A percentile compares a stretch with the other conserved stretches of the same genome.
Conservation (phyloP, 2,888 invertebrate species). For the Tenthredo scrophulariae region DNA sequence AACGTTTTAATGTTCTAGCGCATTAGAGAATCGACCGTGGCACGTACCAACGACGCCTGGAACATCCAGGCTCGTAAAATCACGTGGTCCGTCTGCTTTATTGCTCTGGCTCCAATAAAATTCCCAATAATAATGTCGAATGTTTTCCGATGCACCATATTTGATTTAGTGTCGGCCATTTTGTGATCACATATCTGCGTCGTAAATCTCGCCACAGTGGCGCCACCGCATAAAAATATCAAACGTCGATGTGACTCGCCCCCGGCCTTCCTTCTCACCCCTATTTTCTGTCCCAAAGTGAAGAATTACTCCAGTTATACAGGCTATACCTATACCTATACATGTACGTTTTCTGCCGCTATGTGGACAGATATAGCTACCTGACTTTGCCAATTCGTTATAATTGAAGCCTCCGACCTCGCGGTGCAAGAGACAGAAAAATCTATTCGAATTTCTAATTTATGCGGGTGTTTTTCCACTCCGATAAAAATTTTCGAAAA, state of each 20-base stretch:
- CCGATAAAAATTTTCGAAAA: not conserved
- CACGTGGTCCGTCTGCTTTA: slow-evolving; percentile 60
- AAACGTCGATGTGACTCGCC: slow-evolving; percentile 76
- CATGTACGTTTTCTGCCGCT: not conserved
- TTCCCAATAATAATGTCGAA: slow-evolving; percentile 79
- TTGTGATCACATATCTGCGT: slow-evolving; percentile 79
- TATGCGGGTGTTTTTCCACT: not conserved
- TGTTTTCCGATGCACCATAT: slow-evolving; percentile 78
- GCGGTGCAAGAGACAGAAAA: not conserved
- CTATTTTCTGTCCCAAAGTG: slow-evolving; percentile 49
- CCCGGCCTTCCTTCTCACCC: slow-evolving; percentile 32
- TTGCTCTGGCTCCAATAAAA: slow-evolving; percentile 76
- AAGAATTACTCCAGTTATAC: slow-evolving; percentile 48
- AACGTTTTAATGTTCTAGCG: slow-evolving; percentile 32
- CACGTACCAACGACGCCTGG: slow-evolving; percentile 33
- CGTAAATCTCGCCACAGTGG: slow-evolving; percentile 75
- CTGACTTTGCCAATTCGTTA: slow-evolving; percentile 26
- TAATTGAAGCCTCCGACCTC: slow-evolving; percentile 29
- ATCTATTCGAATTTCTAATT: not conserved
- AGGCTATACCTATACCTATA: not conserved
- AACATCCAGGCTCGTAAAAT: slow-evolving; percentile 54
- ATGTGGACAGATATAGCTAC: slow-evolving; percentile 23
- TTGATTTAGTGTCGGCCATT: slow-evolving; percentile 79
- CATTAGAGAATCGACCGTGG: slow-evolving; percentile 45
- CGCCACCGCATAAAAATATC: slow-evolving; percentile 77